Conservation (phyloP, 2,797 vertebrate genomes). For the Chelon labrosus region DNA sequence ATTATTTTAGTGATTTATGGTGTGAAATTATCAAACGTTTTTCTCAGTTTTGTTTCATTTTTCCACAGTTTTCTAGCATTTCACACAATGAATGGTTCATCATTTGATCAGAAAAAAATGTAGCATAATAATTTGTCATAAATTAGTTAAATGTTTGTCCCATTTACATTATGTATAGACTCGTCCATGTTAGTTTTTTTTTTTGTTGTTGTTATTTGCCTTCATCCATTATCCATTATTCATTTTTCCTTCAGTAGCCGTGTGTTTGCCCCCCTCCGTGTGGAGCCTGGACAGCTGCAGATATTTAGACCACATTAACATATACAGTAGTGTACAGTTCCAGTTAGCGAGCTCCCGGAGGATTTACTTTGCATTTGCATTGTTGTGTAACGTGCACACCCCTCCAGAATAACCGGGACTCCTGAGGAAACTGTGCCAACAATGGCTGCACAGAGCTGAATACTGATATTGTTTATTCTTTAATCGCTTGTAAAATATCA, state of each 20-base stretch:
- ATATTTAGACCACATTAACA: constrained; percentile 29
- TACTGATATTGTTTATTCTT: constrained; percentile 21
- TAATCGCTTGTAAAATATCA: constrained; percentile 2
- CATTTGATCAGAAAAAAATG: too few relatives aligned
- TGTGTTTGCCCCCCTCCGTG: background rate
- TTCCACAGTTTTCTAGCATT: too few relatives aligned
- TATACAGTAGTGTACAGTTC: constrained; percentile 10
- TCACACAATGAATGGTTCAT: too few relatives aligned
- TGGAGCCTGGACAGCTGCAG: constrained; percentile 1
- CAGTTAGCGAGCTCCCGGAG: constrained; percentile 30
- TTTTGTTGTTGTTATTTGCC: too few relatives aligned
- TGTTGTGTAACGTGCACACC: constrained; percentile 51
- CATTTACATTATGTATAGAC: background rate
- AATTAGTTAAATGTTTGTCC: background rate
- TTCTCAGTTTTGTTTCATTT: too few relatives aligned
- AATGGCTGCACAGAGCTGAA: constrained; percentile 6
- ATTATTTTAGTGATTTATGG: too few relatives aligned
- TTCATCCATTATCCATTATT: background rate
- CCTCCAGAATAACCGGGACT: constrained; percentile 37
- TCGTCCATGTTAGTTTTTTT: background rate
- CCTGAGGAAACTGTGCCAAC: constrained; percentile 41
- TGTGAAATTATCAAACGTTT: too few relatives aligned
- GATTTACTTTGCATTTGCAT: constrained; percentile 45
- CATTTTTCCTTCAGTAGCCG: background rate
- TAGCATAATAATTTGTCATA: too few relatives aligned